Evolutionary conservation across 2,113 vertebrate genomes (phyloP).

Genomic region (Albula glossodonta): DNA sequence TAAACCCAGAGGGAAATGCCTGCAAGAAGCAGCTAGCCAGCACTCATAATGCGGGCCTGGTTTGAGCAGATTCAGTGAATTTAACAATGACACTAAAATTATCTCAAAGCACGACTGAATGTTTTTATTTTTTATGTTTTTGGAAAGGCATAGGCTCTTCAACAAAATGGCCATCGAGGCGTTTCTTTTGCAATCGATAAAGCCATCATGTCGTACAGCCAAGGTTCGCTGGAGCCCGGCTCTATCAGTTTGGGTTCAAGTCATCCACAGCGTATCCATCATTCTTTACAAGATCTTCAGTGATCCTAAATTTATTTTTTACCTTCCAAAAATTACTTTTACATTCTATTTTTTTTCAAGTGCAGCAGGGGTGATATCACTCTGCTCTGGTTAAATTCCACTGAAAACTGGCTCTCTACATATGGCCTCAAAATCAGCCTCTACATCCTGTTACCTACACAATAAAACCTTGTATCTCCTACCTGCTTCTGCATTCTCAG

Average conservation of each 20-base stretch:
- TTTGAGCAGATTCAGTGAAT: not conserved
- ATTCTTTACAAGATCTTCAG: too few relatives aligned
- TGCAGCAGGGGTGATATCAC: too few relatives aligned
- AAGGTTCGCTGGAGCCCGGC: not conserved
- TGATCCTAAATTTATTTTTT: too few relatives aligned
- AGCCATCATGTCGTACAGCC: not conserved
- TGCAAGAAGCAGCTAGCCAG: too few relatives aligned
- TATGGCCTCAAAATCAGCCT: too few relatives aligned
- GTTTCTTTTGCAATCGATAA: not conserved
- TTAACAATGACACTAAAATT: not conserved
- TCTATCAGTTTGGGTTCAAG: not conserved
- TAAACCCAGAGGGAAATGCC: not conserved
- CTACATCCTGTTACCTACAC: too few relatives aligned
- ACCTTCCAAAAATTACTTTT: too few relatives aligned
- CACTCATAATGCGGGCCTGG: not conserved
- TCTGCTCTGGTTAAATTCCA: too few relatives aligned
- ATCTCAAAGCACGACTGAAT: not conserved
- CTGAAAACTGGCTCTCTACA: too few relatives aligned
- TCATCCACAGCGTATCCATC: not conserved
- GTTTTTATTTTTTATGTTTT: not conserved
- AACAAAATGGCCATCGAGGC: not conserved
- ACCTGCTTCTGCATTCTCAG: too few relatives aligned
- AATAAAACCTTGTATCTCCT: too few relatives aligned
- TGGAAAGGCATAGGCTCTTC: not conserved
- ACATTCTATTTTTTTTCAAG: too few relatives aligned